Base-by-base conservation (phyloP, 92 coral and sea anemone species). In the Parazoanthus swiftii region DNA sequence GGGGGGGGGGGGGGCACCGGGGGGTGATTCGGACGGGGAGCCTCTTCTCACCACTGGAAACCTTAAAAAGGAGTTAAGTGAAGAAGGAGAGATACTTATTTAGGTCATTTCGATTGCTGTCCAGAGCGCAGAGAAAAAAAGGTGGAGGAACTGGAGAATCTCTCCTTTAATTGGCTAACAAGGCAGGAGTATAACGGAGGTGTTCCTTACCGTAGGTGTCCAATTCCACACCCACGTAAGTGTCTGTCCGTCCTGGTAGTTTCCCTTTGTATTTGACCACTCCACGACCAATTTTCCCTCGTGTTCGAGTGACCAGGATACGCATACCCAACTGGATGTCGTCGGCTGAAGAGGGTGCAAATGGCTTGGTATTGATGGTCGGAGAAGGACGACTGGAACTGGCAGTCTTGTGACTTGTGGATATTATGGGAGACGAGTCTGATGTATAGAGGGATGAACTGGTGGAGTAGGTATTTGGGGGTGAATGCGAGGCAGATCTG, bases 141-240 rank as follows among this genome's bases (percentile, higher is more conserved):
- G 18, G 18, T 54, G 59, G 16, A 54, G 15, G 59, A 2, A 11
- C 59, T 54, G 18, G 59, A 3, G 59, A 63, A 54, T 82, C 43
- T 82, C 33, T 29, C 51, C 51, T 25, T 14, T 10, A 8, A 23
- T 14, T 68, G 6, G 76, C 16, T 39, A 35, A 1, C n/a, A 48
- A 71, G 58, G 58, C n/a, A n/a, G n/a, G n/a, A n/a, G n/a, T n/a
- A n/a, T n/a, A n/a, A n/a, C n/a, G 38, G 14, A 56, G 26, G 39
- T n/a, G n/a, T 16, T 10, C 70, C 90, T 46, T 59, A 94, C 97
- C 93, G 23, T 74, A 67, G 35, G 46, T 77, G 35, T 89, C 91
- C 79, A 96, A 93, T 85, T 96, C 98, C 35, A 96, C 89, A 67
- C 98, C 98, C 39, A 96, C 70, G 42, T 92, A 96, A 65, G 90